Evolutionary conservation across 2,797 vertebrate species (phyloP).

Genomic region (Sternotherus odoratus): DNA sequence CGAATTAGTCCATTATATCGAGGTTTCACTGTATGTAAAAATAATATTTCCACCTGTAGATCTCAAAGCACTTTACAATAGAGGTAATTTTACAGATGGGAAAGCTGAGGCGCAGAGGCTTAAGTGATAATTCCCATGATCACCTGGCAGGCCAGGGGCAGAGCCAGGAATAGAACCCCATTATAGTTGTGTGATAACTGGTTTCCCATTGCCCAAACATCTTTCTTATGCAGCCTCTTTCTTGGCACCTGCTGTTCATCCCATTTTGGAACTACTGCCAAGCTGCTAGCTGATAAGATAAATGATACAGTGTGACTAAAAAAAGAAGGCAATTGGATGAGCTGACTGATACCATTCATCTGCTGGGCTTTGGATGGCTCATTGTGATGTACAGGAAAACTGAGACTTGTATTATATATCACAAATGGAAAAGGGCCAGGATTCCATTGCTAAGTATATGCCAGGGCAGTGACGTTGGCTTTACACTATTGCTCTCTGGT

Average conservation of each 20-base stretch:
- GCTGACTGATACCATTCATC: slow-evolving; percentile 42
- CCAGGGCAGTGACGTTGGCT: background rate
- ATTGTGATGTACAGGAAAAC: slow-evolving; percentile 68
- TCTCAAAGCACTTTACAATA: background rate
- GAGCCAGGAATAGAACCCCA: background rate
- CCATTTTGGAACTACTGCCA: slow-evolving; percentile 13
- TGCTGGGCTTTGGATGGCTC: background rate
- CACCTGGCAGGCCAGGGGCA: background rate
- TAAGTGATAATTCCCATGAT: background rate
- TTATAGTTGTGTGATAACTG: background rate
- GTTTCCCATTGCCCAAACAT: background rate
- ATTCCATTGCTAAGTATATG: slow-evolving; percentile 73
- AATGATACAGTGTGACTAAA: background rate
- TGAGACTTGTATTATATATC: slow-evolving; percentile 33
- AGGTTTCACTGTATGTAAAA: background rate
- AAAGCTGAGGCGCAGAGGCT: background rate
- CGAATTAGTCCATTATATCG: too few relatives aligned
- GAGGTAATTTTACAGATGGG: background rate
- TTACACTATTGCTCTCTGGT: slow-evolving; percentile 52
- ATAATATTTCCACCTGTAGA: fast-evolving
- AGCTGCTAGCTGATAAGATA: slow-evolving; percentile 32
- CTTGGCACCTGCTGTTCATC: background rate
- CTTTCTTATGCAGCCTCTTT: background rate
- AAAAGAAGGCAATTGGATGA: slow-evolving; percentile 61
- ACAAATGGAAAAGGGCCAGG: slow-evolving; percentile 30